Base-by-base conservation (phyloP, 2,113 vertebrate genomes). In the Hystrix brachyura region DNA sequence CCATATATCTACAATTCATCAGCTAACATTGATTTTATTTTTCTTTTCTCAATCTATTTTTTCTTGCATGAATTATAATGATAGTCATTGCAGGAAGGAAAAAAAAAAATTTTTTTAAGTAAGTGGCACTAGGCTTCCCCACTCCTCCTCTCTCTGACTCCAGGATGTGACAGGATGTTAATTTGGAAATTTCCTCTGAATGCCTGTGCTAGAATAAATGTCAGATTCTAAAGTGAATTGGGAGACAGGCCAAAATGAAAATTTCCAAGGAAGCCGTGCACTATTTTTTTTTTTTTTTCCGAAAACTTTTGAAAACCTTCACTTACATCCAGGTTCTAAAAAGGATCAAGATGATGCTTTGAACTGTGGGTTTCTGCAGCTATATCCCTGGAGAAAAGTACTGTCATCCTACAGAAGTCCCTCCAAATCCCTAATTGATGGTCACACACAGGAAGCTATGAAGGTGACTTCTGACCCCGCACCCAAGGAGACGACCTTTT, bases 141-240 rank as follows among this genome's bases (percentile, higher is more conserved):
- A 21, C 11, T 18, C 29, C 4, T 14, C 15, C 4, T 91, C 25
- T 69, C 51, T 67, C 34, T 81, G 25, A 38, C 38, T 38, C 38
- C 38, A 38, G 38, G 38, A 38, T 82, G 9, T 95, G 76, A 78
- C 13, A 27, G 14, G 21, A 55, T 96, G 59, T 38, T 88, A 95
- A 92, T 94, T 96, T 97, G 84, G 55, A 94, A 85, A 92, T 78
- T 65, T 69, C 53, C 21, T 94, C 48, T 67, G 10, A 71, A 55
- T 96, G 0, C 23, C 21, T 76, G 43, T 74, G n/a, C 38, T 23
- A 87, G 17, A 78, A 62, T 34, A 62, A 25, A 69, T 83, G 65
- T 57, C 19, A 55, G 12, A 78, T 92, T 95, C 43, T 27, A 90
- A 60, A 59, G 23, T 60, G 23, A 90, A 3, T 78, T 60, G 29